phyloP scores from a whole-genome alignment of 2,888 invertebrate genomes.

The Tridacna gigas region DNA sequence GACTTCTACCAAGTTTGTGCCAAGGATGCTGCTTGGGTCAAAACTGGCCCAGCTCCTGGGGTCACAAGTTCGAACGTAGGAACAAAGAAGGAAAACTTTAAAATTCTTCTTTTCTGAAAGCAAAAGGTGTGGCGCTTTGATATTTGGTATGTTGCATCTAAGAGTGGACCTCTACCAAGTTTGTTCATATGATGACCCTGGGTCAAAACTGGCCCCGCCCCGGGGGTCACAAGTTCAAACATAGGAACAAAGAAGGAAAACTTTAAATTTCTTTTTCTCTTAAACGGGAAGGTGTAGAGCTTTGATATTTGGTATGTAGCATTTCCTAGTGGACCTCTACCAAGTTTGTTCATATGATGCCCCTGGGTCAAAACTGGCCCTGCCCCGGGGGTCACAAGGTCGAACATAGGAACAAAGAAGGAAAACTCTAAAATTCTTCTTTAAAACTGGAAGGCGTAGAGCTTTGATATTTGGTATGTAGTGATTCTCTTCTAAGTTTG shows the following conservation, averaged over 20 bases:
- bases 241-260: not conserved
- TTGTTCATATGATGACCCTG: not conserved
- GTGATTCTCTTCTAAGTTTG: no score
- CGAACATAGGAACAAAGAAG: no score
- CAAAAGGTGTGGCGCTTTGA: not conserved
- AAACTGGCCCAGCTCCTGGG: constrained; percentile 4
- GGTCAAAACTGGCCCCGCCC: not conserved
- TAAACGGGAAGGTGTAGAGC: not conserved
- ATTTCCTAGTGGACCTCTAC: no score
- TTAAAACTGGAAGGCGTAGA: no score
- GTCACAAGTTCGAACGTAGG: not conserved
- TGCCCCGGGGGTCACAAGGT: no score
- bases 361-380: no score
- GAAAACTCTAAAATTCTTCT: no score
- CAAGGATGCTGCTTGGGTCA: not conserved
- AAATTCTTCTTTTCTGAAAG: not conserved
- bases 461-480: no score
- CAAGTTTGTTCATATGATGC: not conserved
- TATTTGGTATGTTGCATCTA: not conserved
- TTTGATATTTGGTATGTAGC: not conserved
- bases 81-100: not conserved
- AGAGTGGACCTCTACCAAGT: not conserved
- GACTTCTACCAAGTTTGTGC: not conserved
- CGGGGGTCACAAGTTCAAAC: not conserved
- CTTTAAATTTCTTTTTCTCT: not conserved